These are phyloP conservation scores for Stenurella melanura DNA, from an alignment of 2,888 invertebrate species.

Conservation along the genomic window DNA sequence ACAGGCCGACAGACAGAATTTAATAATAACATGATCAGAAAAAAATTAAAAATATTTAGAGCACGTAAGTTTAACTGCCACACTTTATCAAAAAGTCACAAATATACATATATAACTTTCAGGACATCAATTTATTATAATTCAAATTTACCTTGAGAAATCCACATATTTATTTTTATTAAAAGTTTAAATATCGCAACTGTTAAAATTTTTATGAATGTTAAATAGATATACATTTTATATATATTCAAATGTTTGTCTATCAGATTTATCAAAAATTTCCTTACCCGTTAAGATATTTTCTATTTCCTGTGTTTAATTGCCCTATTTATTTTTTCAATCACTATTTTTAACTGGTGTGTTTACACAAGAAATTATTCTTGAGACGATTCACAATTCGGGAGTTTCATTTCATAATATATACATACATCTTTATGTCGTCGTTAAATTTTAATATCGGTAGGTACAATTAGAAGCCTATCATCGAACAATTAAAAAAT, in stretches of 20 bases:
- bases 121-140: not conserved
- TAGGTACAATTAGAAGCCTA: not conserved
- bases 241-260: not conserved
- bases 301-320: slow-evolving; percentile 2
- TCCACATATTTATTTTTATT: not conserved
- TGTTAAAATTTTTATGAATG: not conserved
- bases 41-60: not conserved
- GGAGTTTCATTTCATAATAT: not conserved
- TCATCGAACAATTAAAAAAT: not conserved
- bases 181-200: not conserved
- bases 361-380: slow-evolving; percentile 18
- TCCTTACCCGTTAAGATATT: slow-evolving; percentile 1
- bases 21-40: too few relatives aligned
- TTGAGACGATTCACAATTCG: not conserved
- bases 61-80: not conserved
- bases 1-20: too few relatives aligned
- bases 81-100: too few relatives aligned
- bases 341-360: slow-evolving; percentile 11
- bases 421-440: not conserved
- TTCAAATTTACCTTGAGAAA: not conserved
- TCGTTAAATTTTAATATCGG: not conserved
- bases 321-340: slow-evolving; percentile 26
- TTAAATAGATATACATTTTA: not conserved
- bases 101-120: not conserved
- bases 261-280: not conserved